A percentile compares a stretch with the other conserved stretches of the same genome.
Evolutionary conservation across 2,888 invertebrate genomes (phyloP).

Genomic region (Meiosimyza decipiens): DNA sequence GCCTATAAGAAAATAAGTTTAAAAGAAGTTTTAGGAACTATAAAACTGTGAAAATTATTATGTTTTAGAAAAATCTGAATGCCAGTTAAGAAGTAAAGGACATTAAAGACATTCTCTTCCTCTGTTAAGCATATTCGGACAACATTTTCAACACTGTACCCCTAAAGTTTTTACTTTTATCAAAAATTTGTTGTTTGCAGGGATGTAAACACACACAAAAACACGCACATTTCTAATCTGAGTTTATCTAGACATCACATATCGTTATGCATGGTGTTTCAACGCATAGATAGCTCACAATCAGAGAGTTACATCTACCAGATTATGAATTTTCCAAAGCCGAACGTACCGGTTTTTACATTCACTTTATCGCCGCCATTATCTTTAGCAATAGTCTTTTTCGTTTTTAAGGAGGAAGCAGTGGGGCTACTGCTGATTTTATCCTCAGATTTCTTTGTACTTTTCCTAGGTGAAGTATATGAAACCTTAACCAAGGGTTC

Average conservation of each 20-base stretch:
- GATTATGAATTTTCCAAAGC: conserved; percentile 85
- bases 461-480: conserved; percentile 58
- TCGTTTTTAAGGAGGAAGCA: conserved; percentile 41
- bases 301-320: conserved; percentile 70
- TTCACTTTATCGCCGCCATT: conserved; percentile 61
- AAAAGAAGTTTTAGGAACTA: neutral
- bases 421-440: conserved; percentile 54
- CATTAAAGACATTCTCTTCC: too few relatives aligned
- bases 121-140: too few relatives aligned
- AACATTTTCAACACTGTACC: too few relatives aligned
- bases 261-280: conserved; percentile 28
- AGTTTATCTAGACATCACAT: too few relatives aligned
- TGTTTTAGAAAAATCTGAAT: too few relatives aligned
- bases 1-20: neutral
- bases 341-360: conserved; percentile 81
- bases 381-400: conserved; percentile 68
- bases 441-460: conserved; percentile 45
- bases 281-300: conserved; percentile 7
- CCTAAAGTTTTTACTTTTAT: too few relatives aligned
- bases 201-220: conserved; percentile 46
- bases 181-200: conserved; percentile 39
- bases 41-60: too few relatives aligned
- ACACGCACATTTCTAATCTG: conserved; percentile 27
- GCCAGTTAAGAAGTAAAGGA: too few relatives aligned
- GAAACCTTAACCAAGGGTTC: conserved; percentile 63